phyloP scores from a whole-genome alignment of 2,888 invertebrate genomes.

The Andrena hattorfiana region DNA sequence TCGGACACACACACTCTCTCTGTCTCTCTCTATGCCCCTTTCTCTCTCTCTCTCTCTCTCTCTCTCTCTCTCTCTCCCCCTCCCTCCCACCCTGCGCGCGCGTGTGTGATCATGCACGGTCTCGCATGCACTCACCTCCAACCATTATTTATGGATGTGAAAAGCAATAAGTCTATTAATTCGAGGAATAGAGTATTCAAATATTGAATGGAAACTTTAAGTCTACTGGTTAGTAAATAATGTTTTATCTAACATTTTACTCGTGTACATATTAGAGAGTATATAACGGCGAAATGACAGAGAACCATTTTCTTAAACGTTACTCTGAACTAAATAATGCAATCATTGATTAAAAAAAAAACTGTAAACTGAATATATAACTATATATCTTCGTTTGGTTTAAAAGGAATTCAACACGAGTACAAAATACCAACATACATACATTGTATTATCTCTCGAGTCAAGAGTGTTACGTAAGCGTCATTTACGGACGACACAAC shows the following conservation, averaged over 20 bases:
- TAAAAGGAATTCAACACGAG: background rate
- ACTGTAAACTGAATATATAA: background rate
- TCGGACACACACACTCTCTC: too few relatives aligned
- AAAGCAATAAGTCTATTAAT: background rate
- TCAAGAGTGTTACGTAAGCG: conserved; percentile 43
- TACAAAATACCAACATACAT: background rate
- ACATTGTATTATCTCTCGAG: conserved; percentile 21
- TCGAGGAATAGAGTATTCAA: background rate
- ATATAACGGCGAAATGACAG: background rate
- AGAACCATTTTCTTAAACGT: background rate
- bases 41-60: too few relatives aligned
- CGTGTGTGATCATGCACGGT: too few relatives aligned
- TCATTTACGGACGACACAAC: conserved; percentile 11
- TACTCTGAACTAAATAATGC: background rate
- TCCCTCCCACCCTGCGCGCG: too few relatives aligned
- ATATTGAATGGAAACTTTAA: background rate
- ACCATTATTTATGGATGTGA: background rate
- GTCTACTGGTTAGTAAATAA: background rate
- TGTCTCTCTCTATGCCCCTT: too few relatives aligned
- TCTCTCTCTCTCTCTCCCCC: too few relatives aligned
- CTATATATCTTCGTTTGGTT: background rate
- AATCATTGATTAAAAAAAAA: background rate
- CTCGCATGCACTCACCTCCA: background rate
- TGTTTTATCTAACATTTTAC: background rate
- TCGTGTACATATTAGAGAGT: background rate